These are phyloP conservation scores for Troides aeacus DNA, from an alignment of 2,888 invertebrate genomes.

Conservation along the genomic window DNA sequence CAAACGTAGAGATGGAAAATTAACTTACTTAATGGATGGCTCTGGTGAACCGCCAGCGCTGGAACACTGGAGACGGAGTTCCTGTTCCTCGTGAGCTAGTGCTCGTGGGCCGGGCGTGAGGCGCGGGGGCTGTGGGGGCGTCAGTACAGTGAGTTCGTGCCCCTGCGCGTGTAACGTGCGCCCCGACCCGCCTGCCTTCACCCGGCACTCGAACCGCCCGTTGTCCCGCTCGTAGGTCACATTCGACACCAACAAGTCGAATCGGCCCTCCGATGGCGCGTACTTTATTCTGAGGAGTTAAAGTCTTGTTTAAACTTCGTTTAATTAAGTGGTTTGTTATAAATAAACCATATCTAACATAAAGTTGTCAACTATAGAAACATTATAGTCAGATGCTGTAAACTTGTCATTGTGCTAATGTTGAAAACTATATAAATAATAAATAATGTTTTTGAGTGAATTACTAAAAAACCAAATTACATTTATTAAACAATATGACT, in stretches of 20 bases:
- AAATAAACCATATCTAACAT: too few relatives aligned
- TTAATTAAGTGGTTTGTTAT: too few relatives aligned
- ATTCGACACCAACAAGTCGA: conserved; percentile 93
- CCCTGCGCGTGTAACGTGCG: conserved; percentile 91
- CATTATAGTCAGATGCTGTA: too few relatives aligned
- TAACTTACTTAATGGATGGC: conserved; percentile 86
- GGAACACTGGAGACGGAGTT: conserved; percentile 88
- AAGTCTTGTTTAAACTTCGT: not conserved
- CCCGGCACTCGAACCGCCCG: conserved; percentile 94
- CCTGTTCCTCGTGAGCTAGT: conserved; percentile 89
- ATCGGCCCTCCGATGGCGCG: conserved; percentile 89
- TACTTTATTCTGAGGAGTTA: conserved; percentile 84
- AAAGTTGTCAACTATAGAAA: too few relatives aligned
- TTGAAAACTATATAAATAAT: too few relatives aligned
- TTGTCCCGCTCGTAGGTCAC: conserved; percentile 95
- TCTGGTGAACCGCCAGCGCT: conserved; percentile 95
- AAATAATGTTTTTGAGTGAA: too few relatives aligned
- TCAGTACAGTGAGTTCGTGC: conserved; percentile 91
- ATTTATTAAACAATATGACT: too few relatives aligned
- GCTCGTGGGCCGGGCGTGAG: conserved; percentile 88
- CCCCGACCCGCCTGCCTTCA: conserved; percentile 91
- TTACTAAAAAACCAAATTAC: too few relatives aligned
- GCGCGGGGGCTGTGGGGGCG: conserved; percentile 89
- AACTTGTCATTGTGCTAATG: too few relatives aligned
- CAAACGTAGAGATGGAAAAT: too few relatives aligned